Conservation (phyloP, 2,797 vertebrate genomes). For the Gouania willdenowi region DNA sequence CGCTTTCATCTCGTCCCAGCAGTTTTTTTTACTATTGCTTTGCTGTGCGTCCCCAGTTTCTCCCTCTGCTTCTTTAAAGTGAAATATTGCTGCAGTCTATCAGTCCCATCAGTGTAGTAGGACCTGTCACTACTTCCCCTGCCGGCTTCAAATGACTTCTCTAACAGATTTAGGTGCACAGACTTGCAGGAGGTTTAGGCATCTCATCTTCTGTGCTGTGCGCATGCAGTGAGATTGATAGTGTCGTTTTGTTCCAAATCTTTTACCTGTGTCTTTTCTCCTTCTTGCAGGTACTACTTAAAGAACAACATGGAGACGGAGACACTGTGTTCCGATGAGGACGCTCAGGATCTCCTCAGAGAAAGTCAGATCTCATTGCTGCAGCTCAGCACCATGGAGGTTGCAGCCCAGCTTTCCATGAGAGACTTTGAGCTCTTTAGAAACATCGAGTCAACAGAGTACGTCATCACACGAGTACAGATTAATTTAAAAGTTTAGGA, state of each 20-base stretch:
- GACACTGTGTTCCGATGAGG: conserved; percentile 95
- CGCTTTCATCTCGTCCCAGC: conserved; percentile 11
- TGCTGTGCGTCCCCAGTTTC: too few relatives aligned
- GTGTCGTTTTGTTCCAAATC: too few relatives aligned
- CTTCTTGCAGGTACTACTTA: conserved; percentile 96
- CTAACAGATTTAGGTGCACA: too few relatives aligned
- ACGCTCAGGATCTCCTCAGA: conserved; percentile 92
- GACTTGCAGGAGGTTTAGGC: too few relatives aligned
- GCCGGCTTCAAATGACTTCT: too few relatives aligned
- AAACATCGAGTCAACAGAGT: conserved; percentile 96
- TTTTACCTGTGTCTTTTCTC: too few relatives aligned
- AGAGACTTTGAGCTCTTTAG: conserved; percentile 95
- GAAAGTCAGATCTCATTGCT: conserved; percentile 92
- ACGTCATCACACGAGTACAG: too few relatives aligned
- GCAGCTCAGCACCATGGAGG: conserved; percentile 95
- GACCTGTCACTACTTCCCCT: too few relatives aligned
- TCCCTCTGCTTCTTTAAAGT: neutral
- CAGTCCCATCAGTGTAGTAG: neutral
- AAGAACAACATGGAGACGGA: conserved; percentile 99
- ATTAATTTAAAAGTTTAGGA: too few relatives aligned
- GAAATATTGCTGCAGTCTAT: conserved; percentile 13
- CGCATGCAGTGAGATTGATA: too few relatives aligned
- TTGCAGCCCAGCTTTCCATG: conserved; percentile 96
- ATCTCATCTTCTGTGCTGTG: too few relatives aligned
- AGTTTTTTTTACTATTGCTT: too few relatives aligned